A percentile compares a stretch with the other conserved stretches of the same genome.
phyloP scores from a whole-genome alignment of 1,140 invertebrate species.

The Drosophila novamexicana region DNA sequence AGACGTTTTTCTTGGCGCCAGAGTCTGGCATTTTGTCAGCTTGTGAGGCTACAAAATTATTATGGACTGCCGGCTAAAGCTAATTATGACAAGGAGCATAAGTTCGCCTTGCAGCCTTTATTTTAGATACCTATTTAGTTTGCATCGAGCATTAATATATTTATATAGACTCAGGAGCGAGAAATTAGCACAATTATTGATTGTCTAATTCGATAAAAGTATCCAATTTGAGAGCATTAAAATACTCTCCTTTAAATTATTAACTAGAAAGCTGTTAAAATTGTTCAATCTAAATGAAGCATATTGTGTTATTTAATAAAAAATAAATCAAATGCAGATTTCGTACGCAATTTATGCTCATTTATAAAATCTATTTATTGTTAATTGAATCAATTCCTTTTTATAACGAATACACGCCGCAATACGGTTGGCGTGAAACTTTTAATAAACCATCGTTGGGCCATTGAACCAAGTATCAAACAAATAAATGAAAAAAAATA shows the following conservation, averaged over 20 bases:
- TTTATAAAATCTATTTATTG: background rate
- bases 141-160: too few relatives aligned
- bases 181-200: too few relatives aligned
- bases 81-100: constrained; percentile 22
- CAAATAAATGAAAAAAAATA: constrained; percentile 21
- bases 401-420: background rate
- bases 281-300: background rate
- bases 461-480: constrained; percentile 61
- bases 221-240: background rate
- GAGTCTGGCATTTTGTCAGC: constrained; percentile 40
- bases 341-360: constrained; percentile 1
- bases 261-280: background rate
- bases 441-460: constrained; percentile 42
- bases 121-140: too few relatives aligned
- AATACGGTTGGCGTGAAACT: constrained; percentile 2
- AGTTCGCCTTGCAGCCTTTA: too few relatives aligned
- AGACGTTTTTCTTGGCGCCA: constrained; percentile 57
- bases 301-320: background rate
- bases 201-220: background rate
- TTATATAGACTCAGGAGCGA: too few relatives aligned
- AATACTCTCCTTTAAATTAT: constrained; percentile 2
- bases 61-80: constrained; percentile 21
- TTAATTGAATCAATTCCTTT: constrained; percentile 26
- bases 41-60: constrained; percentile 5
- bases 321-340: constrained; percentile 1